A percentile compares a stretch with the other conserved stretches of the same genome.
Conservation (phyloP, 2,113 vertebrate species). For the Chamaetylas fuelleborni region DNA sequence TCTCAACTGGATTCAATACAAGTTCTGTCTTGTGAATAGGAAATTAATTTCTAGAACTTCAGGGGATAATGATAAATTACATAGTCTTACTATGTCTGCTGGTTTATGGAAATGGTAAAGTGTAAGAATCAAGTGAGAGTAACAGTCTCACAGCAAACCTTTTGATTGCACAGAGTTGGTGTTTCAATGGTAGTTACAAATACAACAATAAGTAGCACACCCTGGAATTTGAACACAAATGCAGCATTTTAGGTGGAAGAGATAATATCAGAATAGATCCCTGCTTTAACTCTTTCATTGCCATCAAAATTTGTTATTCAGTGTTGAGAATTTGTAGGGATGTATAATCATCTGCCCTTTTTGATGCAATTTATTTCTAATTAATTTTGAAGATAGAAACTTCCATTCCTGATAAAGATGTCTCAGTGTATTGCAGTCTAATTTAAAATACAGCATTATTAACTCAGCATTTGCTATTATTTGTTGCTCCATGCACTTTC, state of each 20-base stretch:
- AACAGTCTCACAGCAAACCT: background rate
- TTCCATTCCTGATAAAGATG: background rate
- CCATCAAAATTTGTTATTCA: background rate
- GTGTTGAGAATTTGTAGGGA: background rate
- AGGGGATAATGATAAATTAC: background rate
- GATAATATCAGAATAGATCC: background rate
- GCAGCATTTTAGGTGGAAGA: background rate
- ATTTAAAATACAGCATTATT: background rate
- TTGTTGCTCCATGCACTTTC: background rate
- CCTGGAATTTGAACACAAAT: background rate
- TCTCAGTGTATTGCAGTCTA: background rate
- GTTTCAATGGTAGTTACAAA: background rate
- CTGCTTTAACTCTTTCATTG: background rate
- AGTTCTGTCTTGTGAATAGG: background rate
- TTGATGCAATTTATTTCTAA: background rate
- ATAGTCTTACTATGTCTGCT: background rate
- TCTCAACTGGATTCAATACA: background rate
- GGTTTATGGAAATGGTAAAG: background rate
- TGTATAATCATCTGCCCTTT: background rate
- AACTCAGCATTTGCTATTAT: background rate
- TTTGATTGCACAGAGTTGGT: background rate
- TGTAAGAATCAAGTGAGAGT: background rate
- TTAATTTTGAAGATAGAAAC: background rate
- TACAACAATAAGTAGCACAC: background rate
- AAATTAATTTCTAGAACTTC: background rate